These are phyloP conservation scores for Ascaphus truei DNA, from an alignment of 2,113 vertebrate species.

Conservation along the genomic window DNA sequence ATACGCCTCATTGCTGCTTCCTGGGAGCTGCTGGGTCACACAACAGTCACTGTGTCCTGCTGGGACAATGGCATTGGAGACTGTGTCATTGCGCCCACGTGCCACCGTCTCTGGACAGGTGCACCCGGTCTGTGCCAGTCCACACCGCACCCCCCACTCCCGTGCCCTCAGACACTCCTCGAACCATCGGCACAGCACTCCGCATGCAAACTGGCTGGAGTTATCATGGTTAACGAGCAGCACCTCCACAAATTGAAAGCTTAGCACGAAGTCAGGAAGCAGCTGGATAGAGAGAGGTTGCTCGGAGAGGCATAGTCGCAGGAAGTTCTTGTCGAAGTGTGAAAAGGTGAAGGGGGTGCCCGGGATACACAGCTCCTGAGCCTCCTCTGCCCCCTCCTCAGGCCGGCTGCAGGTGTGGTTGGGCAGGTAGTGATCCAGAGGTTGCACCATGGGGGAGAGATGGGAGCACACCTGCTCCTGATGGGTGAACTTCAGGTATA, in stretches of 20 bases:
- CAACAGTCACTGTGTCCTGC: conserved; percentile 67
- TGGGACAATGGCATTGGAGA: conserved; percentile 68
- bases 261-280: conserved; percentile 73
- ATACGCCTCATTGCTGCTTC: conserved; percentile 76
- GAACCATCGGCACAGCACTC: conserved; percentile 93
- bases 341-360: conserved; percentile 80
- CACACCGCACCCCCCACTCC: conserved; percentile 65
- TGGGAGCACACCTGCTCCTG: conserved; percentile 84
- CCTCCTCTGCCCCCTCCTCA: conserved; percentile 60
- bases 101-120: conserved; percentile 73
- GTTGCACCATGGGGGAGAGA: conserved; percentile 88
- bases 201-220: conserved; percentile 95
- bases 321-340: conserved; percentile 97
- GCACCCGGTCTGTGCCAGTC: conserved; percentile 88
- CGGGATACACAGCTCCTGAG: conserved; percentile 77
- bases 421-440: conserved; percentile 89
- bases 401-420: conserved; percentile 88
- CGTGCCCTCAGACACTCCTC: conserved; percentile 84
- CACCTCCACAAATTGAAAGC: conserved; percentile 88
- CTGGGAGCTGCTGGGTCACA: conserved; percentile 86
- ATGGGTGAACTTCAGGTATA: conserved; percentile 92
- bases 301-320: conserved; percentile 83
- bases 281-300: conserved; percentile 64
- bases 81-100: conserved; percentile 65
- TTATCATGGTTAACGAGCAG: conserved; percentile 97